phyloP scores from a whole-genome alignment of 64 coral and sea anemone genomes.

The Montipora capricornis region DNA sequence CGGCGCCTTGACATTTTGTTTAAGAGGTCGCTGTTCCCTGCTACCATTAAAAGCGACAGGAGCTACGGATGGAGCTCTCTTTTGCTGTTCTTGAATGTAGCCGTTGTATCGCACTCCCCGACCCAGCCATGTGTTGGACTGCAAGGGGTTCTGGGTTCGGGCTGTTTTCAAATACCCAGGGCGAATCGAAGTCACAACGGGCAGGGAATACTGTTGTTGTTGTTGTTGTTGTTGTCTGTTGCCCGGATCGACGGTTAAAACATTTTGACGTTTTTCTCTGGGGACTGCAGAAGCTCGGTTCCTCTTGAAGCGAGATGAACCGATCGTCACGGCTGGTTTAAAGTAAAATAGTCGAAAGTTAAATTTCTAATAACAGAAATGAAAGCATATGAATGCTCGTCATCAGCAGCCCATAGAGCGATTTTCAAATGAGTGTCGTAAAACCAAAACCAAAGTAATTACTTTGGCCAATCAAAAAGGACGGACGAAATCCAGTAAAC shows the following conservation, averaged over 20 bases:
- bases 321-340: no score
- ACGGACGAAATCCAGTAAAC: no score
- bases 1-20: background rate
- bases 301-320: no score
- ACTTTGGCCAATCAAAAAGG: no score
- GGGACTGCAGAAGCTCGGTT: background rate
- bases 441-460: no score
- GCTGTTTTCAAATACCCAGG: background rate
- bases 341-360: no score
- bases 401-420: no score
- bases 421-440: no score
- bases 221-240: background rate
- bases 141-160: background rate
- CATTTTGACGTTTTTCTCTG: conserved; percentile 6
- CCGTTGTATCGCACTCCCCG: background rate
- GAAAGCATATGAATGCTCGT: no score
- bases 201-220: background rate
- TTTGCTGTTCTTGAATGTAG: background rate
- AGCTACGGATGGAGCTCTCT: background rate
- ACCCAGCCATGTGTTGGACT: background rate
- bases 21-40: background rate
- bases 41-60: background rate
- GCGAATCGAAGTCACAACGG: background rate
- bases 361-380: no score
- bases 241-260: background rate